phyloP scores from a whole-genome alignment of 2,113 vertebrate species.

The Chloebia gouldiae region DNA sequence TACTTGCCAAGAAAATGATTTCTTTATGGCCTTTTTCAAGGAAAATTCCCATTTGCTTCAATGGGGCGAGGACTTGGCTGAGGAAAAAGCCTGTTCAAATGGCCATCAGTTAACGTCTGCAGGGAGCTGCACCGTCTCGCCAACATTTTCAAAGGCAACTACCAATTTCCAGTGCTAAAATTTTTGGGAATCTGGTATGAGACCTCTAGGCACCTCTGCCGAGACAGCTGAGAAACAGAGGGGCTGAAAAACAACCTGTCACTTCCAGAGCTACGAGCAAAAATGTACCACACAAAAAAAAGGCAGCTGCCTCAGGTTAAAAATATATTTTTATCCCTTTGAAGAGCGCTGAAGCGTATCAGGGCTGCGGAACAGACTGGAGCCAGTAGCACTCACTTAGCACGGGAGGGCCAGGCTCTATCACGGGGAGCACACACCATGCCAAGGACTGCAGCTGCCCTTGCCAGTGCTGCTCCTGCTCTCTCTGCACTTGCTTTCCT shows the following conservation, averaged over 20 bases:
- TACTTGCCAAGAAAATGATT: slow-evolving; percentile 17
- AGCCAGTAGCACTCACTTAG: slow-evolving; percentile 12
- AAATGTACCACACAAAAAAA: background rate
- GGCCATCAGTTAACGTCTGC: slow-evolving; percentile 13
- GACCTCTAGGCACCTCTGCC: background rate
- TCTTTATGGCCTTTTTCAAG: slow-evolving; percentile 41
- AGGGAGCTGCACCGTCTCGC: background rate
- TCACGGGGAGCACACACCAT: background rate
- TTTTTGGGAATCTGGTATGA: background rate
- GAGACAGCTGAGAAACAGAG: background rate
- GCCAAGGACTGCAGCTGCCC: background rate
- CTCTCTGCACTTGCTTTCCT: background rate
- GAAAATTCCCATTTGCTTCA: slow-evolving; percentile 50
- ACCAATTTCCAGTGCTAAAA: background rate
- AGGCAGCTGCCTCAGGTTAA: slow-evolving; percentile 20
- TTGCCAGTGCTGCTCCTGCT: background rate
- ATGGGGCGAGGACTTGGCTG: slow-evolving; percentile 28
- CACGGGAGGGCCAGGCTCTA: background rate
- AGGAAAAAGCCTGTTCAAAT: background rate
- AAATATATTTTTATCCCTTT: slow-evolving; percentile 38
- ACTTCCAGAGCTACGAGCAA: background rate
- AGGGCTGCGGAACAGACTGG: background rate
- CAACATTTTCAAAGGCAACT: background rate
- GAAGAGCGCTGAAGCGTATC: background rate
- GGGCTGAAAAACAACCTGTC: slow-evolving; percentile 21